A percentile compares a stretch with the other conserved stretches of the same genome.
Evolutionary conservation across 2,113 vertebrate species (phyloP).

Genomic region (Balaeniceps rex): DNA sequence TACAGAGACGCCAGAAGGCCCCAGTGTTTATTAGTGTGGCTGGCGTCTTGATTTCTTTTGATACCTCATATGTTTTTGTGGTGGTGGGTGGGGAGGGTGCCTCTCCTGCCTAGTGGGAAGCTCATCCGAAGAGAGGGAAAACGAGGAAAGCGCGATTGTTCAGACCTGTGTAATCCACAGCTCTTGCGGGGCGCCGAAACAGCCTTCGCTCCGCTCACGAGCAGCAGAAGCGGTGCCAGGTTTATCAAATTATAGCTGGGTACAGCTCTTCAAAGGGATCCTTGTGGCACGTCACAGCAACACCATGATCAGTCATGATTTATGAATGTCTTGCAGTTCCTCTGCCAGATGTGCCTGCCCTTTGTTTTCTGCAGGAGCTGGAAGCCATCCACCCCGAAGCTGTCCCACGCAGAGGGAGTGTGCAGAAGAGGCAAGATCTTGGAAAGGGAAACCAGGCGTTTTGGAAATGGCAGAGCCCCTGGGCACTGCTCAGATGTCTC

Average conservation of each 20-base stretch:
- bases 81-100: not conserved
- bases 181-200: rapidly evolving
- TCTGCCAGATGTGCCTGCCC: constrained; percentile 39
- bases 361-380: constrained; percentile 30
- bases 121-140: not conserved
- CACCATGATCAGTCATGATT: not conserved
- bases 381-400: not conserved
- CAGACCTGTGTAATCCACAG: not conserved
- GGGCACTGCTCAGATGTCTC: constrained; percentile 7
- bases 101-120: not conserved
- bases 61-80: not conserved
- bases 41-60: not conserved
- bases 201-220: rapidly evolving
- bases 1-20: not conserved
- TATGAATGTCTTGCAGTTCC: not conserved
- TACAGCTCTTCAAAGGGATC: constrained; percentile 23
- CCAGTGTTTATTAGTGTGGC: not conserved
- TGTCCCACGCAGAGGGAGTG: not conserved
- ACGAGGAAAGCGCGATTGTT: rapidly evolving
- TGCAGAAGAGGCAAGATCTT: not conserved
- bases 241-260: not conserved
- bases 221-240: not conserved
- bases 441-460: not conserved
- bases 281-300: not conserved
- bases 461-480: constrained; percentile 28